These are phyloP conservation scores for Xiphophorus maculatus DNA, from an alignment of 2,113 vertebrate species.

Conservation along the genomic window DNA sequence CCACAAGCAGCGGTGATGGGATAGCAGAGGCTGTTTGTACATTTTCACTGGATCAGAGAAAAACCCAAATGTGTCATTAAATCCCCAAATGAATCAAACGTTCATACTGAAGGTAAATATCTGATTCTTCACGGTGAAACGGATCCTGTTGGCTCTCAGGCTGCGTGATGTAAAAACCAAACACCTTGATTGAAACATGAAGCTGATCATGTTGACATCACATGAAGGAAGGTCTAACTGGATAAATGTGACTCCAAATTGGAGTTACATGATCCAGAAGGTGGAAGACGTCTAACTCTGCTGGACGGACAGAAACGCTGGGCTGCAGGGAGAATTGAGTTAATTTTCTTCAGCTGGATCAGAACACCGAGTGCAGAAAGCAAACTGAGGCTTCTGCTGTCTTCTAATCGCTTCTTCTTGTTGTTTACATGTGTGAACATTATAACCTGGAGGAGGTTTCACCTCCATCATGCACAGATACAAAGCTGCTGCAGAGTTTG, in stretches of 20 bases:
- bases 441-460: not conserved
- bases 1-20: no score
- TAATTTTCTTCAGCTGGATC: not conserved
- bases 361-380: not conserved
- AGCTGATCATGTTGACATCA: not conserved
- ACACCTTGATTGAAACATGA: not conserved
- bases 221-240: constrained; percentile 11
- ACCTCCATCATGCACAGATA: not conserved
- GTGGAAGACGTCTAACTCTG: not conserved
- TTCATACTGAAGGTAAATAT: not conserved
- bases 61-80: no score
- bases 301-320: not conserved
- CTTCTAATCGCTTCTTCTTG: no score
- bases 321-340: accelerated
- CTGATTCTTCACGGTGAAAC: not conserved
- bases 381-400: not conserved
- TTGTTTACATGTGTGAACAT: not conserved
- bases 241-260: constrained; percentile 12
- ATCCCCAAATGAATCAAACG: no score
- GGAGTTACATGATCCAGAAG: not conserved
- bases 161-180: not conserved
- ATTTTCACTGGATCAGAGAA: not conserved
- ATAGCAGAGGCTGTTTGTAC: no score
- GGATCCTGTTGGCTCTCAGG: not conserved
- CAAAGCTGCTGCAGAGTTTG: not conserved